Percentiles rank a stretch among this genome's conserved stretches.
Evolutionary conservation across 2,113 vertebrate species (phyloP).

Genomic region (Trichomycterus rosablanca): DNA sequence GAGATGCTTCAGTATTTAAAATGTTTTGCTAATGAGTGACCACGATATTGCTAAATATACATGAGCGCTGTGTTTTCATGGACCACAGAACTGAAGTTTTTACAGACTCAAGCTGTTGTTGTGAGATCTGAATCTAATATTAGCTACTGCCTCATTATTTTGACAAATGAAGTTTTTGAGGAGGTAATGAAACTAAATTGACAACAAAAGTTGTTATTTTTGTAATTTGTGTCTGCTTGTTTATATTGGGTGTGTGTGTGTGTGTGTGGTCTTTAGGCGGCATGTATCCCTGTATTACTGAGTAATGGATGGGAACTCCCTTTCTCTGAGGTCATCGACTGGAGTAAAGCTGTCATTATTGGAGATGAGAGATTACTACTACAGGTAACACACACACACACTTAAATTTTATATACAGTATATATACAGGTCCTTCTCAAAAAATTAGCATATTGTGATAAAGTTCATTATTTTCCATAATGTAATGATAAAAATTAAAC

Average conservation of each 20-base stretch:
- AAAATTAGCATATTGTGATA: too few relatives aligned
- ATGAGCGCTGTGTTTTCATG: too few relatives aligned
- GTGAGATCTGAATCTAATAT: too few relatives aligned
- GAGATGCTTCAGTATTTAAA: too few relatives aligned
- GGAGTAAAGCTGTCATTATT: slow-evolving; percentile 70
- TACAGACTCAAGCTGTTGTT: too few relatives aligned
- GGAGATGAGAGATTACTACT: slow-evolving; percentile 72
- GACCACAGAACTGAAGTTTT: too few relatives aligned
- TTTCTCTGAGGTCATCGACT: slow-evolving; percentile 76
- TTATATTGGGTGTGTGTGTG: slow-evolving; percentile 22
- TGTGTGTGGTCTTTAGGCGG: slow-evolving; percentile 56
- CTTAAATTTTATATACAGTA: slow-evolving; percentile 17
- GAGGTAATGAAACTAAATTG: not conserved
- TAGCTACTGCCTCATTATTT: too few relatives aligned
- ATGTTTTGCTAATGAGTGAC: too few relatives aligned
- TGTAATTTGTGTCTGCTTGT: not conserved
- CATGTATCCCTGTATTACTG: slow-evolving; percentile 72
- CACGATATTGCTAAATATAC: too few relatives aligned
- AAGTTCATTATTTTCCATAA: too few relatives aligned
- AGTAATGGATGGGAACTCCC: slow-evolving; percentile 76
- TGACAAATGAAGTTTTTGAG: not conserved
- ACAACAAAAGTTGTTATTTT: not conserved
- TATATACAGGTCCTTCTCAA: too few relatives aligned
- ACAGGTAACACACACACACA: slow-evolving; percentile 57
- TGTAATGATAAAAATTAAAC: too few relatives aligned